Evolutionary conservation across 2,113 vertebrate genomes (phyloP), one percentile per base, ranked within the genome.

Genomic region (Rana temporaria): DNA sequence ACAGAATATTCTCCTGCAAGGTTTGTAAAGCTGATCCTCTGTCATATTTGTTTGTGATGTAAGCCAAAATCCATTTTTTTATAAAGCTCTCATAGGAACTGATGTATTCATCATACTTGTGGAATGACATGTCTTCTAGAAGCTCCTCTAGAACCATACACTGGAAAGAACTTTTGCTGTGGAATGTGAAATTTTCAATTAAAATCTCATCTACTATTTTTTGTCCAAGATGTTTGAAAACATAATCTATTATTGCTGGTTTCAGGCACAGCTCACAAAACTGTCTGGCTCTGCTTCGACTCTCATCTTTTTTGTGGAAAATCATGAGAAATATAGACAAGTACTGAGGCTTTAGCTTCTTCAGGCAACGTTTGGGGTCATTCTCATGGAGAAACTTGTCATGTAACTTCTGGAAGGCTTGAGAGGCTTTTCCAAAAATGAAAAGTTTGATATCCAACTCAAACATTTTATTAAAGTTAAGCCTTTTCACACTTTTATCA

Each of bases 31-130:
- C 38, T 52, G 20, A n/a, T 12, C 20, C 38, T 11, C 69, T 15
- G 16, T 15, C 59, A 38, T 74, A 83, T 48, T 66, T 63, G 8
- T 73, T 67, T 8, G 38, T 24, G 1, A 84, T 68, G 38, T 80
- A 42, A 38, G 22, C 24, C 7, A 60, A 19, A 42, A 85, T 85
- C 81, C 85, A 92, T 57, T 62, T 87, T 71, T 77, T 80, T 26
- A 63, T 78, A 84, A 86, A 87, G 0, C 2, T 15, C 52, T 84
- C 22, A 78, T 87, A 87, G 3, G 68, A 18, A 12, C 22, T 17
- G 18, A 84, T 85, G 22, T 85, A 85, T 17, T 64, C 0, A 6
- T 64, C 48, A 30, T 78, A 87, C 19, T 69, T 18, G 4, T 70
- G 4, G 24, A 87, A 71, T 0, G 59, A 26, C 4, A 70, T 60